Conservation (phyloP, 2,888 invertebrate genomes). For the Tachina grossa region DNA sequence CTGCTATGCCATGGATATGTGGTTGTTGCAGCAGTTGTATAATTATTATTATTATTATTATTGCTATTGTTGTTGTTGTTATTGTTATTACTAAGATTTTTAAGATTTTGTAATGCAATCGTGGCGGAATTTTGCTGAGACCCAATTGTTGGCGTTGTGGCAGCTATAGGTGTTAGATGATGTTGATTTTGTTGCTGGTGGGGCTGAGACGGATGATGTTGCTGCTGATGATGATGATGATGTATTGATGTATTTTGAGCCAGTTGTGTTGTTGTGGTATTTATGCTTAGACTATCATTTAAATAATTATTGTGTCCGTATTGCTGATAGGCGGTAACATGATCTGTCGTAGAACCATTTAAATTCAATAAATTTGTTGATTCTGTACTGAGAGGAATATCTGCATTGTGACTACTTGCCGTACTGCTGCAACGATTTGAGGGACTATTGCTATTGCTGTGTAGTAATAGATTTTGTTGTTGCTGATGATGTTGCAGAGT, state of each 20-base stretch:
- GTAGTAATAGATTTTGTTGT: slow-evolving; percentile 73
- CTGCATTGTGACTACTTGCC: slow-evolving; percentile 78
- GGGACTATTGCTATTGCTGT: slow-evolving; percentile 80
- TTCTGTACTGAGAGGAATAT: slow-evolving; percentile 73
- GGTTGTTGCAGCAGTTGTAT: slow-evolving; percentile 58
- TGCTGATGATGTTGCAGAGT: slow-evolving; percentile 74
- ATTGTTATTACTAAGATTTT: slow-evolving; percentile 71
- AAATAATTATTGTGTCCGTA: slow-evolving; percentile 70
- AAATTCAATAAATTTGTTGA: slow-evolving; percentile 63
- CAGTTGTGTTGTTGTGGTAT: slow-evolving; percentile 63
- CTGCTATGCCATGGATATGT: slow-evolving; percentile 80
- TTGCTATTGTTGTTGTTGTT: slow-evolving; percentile 72
- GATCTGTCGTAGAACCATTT: slow-evolving; percentile 68
- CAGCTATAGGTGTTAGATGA: slow-evolving; percentile 64
- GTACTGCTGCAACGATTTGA: slow-evolving; percentile 76
- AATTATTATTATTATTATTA: slow-evolving; percentile 72
- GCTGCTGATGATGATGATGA: slow-evolving; percentile 42
- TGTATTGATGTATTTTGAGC: slow-evolving; percentile 61
- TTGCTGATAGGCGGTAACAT: slow-evolving; percentile 65
- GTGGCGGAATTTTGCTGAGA: slow-evolving; percentile 67
- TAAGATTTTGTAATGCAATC: slow-evolving; percentile 67
- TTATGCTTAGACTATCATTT: slow-evolving; percentile 72
- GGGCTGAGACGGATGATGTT: slow-evolving; percentile 20
- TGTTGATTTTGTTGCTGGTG: slow-evolving; percentile 73
- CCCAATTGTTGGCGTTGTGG: slow-evolving; percentile 61